Base-by-base conservation (phyloP, 2,113 vertebrate species). In the Istiophorus platypterus region DNA sequence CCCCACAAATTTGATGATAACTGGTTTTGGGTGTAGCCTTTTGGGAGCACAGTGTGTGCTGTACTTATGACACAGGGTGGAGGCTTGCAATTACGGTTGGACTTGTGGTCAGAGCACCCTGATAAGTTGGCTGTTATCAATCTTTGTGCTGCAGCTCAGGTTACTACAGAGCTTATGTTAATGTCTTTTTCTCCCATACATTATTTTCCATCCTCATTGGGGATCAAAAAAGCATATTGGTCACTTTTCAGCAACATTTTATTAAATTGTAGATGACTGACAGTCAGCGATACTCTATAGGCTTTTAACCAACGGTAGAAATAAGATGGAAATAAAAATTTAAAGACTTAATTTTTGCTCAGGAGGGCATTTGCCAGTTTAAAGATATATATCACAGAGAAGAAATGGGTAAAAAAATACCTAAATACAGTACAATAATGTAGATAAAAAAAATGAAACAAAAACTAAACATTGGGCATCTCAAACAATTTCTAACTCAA, bases 41-140 rank as follows among this genome's bases (percentile, higher is more conserved):
- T 27, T 22, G 39, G 70, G 31, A 42, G 26, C 24, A 31, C 51
- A 58, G 42, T 54, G 20, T 31, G 65, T 13, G 42, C 52, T 57
- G 61, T 56, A 52, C n/a, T 72, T 31, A 24, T 15, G 57, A 5
- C 27, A 31, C 39, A 65, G 83, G 87, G 81, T 76, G 87, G 83
- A 76, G 85, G 65, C 37, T 66, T 74, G 73, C 41, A 72, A 4
- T 61, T 56, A 24, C 86, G 56, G 86, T 88, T 88, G 42, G 69
- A 37, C 42, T 80, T 85, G 84, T 78, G 84, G 84, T 87, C 34
- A 22, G 18, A 67, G 20, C 29, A 65, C 85, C 76, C 84, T 78
- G 81, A 87, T 88, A 56, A 78, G 69, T 26, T 62, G 61, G 39
- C 54, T 51, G 58, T 84, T 88, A 85, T 84, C 88, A 88, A 80